These are phyloP conservation scores for Tinamus guttatus DNA, from an alignment of 2,113 vertebrate genomes.

Conservation along the genomic window DNA sequence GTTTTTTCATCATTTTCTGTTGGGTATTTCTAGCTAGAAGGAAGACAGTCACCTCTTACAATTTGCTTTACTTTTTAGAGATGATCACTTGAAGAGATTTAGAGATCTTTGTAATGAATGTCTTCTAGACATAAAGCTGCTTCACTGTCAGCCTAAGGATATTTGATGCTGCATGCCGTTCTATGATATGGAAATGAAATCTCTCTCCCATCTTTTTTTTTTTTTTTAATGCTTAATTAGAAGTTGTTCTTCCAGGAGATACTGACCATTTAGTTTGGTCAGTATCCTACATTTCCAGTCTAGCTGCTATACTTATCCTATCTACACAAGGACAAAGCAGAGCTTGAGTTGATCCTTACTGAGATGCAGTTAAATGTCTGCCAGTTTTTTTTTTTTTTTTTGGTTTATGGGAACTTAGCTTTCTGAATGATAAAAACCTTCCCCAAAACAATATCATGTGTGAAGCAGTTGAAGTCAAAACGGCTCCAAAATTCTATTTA, in stretches of 20 bases:
- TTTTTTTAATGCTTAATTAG: background rate
- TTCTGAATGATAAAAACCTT: background rate
- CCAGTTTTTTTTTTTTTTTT: background rate
- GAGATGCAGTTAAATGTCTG: background rate
- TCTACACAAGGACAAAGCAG: background rate
- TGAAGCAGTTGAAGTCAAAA: background rate
- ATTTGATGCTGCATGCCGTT: background rate
- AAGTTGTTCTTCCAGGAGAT: background rate
- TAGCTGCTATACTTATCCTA: background rate
- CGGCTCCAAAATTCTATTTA: background rate
- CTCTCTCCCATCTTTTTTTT: fast-evolving
- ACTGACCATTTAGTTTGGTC: background rate
- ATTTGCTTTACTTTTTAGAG: background rate
- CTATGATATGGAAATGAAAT: background rate
- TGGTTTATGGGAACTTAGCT: background rate
- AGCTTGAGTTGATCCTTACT: background rate
- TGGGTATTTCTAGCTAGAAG: background rate
- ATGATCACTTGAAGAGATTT: background rate
- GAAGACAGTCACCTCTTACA: background rate
- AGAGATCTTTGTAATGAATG: background rate
- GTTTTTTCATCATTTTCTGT: background rate
- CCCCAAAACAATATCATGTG: background rate
- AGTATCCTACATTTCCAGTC: background rate
- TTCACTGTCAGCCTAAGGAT: background rate
- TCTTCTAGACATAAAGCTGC: background rate